Evolutionary conservation across 2,113 vertebrate species (phyloP).

Genomic region (Camarhynchus parvulus): DNA sequence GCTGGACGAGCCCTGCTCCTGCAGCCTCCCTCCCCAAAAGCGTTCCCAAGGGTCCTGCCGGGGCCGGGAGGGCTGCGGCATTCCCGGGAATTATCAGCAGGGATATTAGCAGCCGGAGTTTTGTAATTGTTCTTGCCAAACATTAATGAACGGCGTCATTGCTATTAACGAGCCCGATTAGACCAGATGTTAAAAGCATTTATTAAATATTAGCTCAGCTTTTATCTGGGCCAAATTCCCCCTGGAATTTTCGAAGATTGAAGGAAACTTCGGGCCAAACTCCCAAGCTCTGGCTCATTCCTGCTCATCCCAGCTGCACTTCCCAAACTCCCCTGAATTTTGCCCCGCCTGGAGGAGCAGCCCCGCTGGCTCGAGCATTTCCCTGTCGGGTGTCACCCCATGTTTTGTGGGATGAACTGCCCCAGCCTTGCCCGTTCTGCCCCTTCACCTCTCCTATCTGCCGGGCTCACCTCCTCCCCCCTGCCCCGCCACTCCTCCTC

Average conservation of each 20-base stretch:
- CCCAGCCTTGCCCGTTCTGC: background rate
- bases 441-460: slow-evolving; percentile 47
- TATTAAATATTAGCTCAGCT: slow-evolving; percentile 54
- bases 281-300: background rate
- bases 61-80: background rate
- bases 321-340: background rate
- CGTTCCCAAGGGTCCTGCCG: fast-evolving
- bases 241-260: background rate
- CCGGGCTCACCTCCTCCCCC: background rate
- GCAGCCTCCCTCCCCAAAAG: background rate
- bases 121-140: slow-evolving; percentile 41
- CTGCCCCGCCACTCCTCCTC: background rate
- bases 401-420: background rate
- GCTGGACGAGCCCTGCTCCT: background rate
- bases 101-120: background rate
- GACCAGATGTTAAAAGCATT: slow-evolving; percentile 43
- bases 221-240: slow-evolving; percentile 10
- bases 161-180: slow-evolving; percentile 21
- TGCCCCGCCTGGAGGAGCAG: background rate
- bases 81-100: background rate
- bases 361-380: fast-evolving
- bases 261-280: background rate
- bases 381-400: background rate
- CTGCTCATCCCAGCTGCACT: background rate
- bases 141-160: background rate